Conservation (phyloP, 2,888 invertebrate species). For the Camptogramma bilineatum region DNA sequence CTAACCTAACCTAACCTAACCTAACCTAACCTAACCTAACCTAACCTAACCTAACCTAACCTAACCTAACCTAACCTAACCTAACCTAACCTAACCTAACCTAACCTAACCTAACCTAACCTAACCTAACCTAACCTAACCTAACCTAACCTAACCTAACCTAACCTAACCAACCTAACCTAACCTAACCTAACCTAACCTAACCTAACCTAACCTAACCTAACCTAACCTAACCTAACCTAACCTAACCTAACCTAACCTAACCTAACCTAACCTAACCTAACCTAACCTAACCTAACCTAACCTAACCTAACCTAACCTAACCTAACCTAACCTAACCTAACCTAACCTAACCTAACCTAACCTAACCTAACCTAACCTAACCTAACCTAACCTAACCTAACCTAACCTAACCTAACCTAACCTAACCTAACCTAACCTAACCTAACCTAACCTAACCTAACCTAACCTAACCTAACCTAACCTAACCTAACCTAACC, state of each 20-base stretch:
- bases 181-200: constrained; percentile 14
- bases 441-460: constrained; percentile 19
- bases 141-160: too few species aligned
- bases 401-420: constrained; percentile 21
- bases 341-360: constrained; percentile 20
- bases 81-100: too few species aligned
- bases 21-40: too few species aligned
- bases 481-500: constrained; percentile 21
- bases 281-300: constrained; percentile 20
- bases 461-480: constrained; percentile 21
- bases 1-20: too few species aligned
- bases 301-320: constrained; percentile 20
- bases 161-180: constrained; percentile 6
- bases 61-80: too few species aligned
- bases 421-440: constrained; percentile 20
- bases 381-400: constrained; percentile 21
- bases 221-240: too few species aligned
- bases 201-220: too few species aligned
- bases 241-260: constrained; percentile 20
- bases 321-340: constrained; percentile 20
- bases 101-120: too few species aligned
- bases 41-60: too few species aligned
- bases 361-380: constrained; percentile 20
- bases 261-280: constrained; percentile 19
- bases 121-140: too few species aligned